These are phyloP conservation scores for Ahaetulla prasina DNA, from an alignment of 2,113 vertebrate genomes.

Conservation along the genomic window DNA sequence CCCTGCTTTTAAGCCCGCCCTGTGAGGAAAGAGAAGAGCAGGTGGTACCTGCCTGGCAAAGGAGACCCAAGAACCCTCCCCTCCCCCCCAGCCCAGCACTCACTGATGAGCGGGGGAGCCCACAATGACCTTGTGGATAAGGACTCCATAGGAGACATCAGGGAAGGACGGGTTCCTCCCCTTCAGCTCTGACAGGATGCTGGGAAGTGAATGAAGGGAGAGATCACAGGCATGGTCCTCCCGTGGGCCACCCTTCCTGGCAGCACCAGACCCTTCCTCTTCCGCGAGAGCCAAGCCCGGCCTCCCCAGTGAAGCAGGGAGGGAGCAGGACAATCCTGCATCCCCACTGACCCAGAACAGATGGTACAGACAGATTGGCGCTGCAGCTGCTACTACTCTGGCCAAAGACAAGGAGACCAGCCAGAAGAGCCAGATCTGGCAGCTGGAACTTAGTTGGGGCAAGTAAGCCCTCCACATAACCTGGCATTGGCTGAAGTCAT, in stretches of 20 bases:
- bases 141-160: constrained; percentile 82
- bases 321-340: not conserved
- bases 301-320: not conserved
- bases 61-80: not conserved
- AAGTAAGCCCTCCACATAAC: not conserved
- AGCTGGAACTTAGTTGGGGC: not conserved
- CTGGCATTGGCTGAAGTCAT: not conserved
- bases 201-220: constrained; percentile 34
- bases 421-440: not conserved
- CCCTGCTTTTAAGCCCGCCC: constrained; percentile 74
- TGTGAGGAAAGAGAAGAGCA: not conserved
- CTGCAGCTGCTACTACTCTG: not conserved
- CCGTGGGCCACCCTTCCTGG: not conserved
- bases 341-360: not conserved
- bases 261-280: not conserved
- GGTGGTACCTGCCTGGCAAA: fast-evolving
- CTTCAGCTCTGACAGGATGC: constrained; percentile 88
- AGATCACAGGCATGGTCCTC: not conserved
- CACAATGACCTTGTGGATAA: constrained; percentile 88
- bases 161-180: constrained; percentile 84
- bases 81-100: constrained; percentile 20
- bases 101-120: constrained; percentile 88
- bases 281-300: not conserved
- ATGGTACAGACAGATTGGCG: not conserved
- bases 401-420: not conserved